Evolutionary conservation across 2,888 invertebrate species (phyloP).

Genomic region (Pandemis corylana): DNA sequence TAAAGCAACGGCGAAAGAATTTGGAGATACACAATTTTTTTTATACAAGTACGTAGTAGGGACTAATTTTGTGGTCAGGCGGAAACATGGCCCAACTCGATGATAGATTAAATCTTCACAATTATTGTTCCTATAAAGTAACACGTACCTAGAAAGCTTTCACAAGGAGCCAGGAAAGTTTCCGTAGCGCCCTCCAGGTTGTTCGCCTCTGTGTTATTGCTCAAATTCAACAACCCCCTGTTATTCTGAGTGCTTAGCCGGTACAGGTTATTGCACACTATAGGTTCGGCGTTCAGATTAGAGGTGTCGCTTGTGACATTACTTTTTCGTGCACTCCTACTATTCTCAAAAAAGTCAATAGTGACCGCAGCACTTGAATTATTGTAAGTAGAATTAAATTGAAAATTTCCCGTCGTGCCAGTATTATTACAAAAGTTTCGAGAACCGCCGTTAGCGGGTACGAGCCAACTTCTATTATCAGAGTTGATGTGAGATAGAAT

Average conservation of each 20-base stretch:
- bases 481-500: slow-evolving; percentile 55
- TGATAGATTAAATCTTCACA: slow-evolving; percentile 16
- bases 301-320: slow-evolving; percentile 47
- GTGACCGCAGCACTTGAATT: slow-evolving; percentile 50
- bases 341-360: slow-evolving; percentile 55
- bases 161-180: slow-evolving; percentile 49
- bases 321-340: slow-evolving; percentile 47
- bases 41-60: background rate
- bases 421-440: slow-evolving; percentile 52
- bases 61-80: background rate
- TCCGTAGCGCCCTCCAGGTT: slow-evolving; percentile 61
- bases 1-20: background rate
- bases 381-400: slow-evolving; percentile 59
- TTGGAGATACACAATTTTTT: no score
- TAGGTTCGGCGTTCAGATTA: slow-evolving; percentile 55
- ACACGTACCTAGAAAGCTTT: slow-evolving; percentile 57
- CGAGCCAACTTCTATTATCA: slow-evolving; percentile 58
- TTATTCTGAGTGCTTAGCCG: slow-evolving; percentile 65
- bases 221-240: slow-evolving; percentile 51
- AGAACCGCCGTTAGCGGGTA: slow-evolving; percentile 52
- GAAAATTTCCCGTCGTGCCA: slow-evolving; percentile 52
- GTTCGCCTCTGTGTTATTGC: slow-evolving; percentile 52
- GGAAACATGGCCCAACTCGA: slow-evolving; percentile 17
- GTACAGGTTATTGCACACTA: slow-evolving; percentile 75
- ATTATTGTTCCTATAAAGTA: slow-evolving; percentile 31